phyloP scores from a whole-genome alignment of 2,113 vertebrate species.

The Salvelinus sp. region DNA sequence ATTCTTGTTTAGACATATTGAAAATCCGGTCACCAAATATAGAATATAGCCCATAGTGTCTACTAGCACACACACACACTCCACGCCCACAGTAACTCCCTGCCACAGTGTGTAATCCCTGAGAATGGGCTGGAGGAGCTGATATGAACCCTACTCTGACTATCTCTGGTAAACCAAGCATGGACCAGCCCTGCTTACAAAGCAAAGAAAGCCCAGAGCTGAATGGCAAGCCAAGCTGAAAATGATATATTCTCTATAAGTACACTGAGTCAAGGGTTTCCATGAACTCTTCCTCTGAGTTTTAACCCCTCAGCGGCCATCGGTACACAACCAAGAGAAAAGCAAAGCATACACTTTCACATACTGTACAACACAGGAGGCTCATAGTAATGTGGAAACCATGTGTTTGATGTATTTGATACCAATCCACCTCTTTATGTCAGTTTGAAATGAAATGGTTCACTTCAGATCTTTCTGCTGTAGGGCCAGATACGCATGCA shows the following conservation, averaged over 20 bases:
- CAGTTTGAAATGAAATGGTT: no score
- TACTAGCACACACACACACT: not conserved
- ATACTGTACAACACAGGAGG: not conserved
- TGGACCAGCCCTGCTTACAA: slow-evolving; percentile 1
- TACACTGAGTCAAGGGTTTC: not conserved
- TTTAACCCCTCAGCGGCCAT: not conserved
- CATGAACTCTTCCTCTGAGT: not conserved
- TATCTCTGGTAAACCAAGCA: slow-evolving; percentile 10
- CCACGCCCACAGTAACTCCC: not conserved
- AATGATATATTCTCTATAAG: not conserved
- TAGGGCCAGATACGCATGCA: not conserved
- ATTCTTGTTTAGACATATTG: no score
- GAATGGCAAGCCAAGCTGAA: slow-evolving; percentile 10
- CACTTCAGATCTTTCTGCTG: not conserved
- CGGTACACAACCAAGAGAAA: not conserved
- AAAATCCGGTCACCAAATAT: not conserved
- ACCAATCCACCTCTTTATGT: no score
- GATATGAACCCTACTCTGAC: slow-evolving; percentile 8
- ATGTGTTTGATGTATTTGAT: no score
- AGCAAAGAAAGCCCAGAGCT: not conserved
- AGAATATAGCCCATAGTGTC: not conserved
- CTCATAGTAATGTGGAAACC: not conserved
- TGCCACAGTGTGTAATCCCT: not conserved
- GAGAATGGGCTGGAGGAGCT: not conserved
- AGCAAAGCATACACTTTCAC: not conserved